Conservation (phyloP, 2,797 vertebrate species). For the Takifugu rubripes region DNA sequence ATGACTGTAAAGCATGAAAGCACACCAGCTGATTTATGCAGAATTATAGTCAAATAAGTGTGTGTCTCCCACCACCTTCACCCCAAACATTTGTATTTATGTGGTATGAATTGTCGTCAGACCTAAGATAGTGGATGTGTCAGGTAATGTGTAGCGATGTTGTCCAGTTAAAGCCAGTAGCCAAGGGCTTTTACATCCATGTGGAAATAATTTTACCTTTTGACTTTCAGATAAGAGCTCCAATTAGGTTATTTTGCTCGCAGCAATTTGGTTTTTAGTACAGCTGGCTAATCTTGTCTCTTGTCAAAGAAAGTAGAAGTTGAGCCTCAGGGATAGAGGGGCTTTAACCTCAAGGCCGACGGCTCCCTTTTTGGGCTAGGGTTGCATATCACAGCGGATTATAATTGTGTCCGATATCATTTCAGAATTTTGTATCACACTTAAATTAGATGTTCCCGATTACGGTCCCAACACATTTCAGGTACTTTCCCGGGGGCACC, state of each 20-base stretch:
- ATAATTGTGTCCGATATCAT: constrained; percentile 42
- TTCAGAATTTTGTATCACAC: constrained; percentile 39
- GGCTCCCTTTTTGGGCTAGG: constrained; percentile 35
- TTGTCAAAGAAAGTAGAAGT: constrained; percentile 48
- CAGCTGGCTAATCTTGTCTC: constrained; percentile 56
- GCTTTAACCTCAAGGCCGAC: constrained; percentile 51
- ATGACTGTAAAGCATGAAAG: constrained; percentile 41
- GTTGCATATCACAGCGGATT: constrained; percentile 47
- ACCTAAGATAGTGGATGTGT: constrained; percentile 9
- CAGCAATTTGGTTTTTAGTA: constrained; percentile 34
- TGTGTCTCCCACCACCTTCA: constrained; percentile 4
- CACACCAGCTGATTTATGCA: constrained; percentile 57
- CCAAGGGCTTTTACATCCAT: constrained; percentile 22
- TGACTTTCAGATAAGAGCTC: constrained; percentile 48
- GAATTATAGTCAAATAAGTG: constrained; percentile 54
- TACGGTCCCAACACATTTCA: constrained; percentile 36
- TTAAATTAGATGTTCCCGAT: constrained; percentile 59
- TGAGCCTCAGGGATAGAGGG: constrained; percentile 30
- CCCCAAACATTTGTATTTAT: constrained; percentile 4
- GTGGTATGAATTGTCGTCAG: constrained; percentile 3
- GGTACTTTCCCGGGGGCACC: constrained; percentile 24
- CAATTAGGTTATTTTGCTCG: constrained; percentile 41
- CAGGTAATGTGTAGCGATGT: constrained; percentile 12
- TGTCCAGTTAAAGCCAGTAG: constrained; percentile 15
- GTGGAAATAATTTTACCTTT: constrained; percentile 40